Evolutionary conservation across 1,140 invertebrate species (phyloP).

Genomic region (Babylonia areolata): DNA sequence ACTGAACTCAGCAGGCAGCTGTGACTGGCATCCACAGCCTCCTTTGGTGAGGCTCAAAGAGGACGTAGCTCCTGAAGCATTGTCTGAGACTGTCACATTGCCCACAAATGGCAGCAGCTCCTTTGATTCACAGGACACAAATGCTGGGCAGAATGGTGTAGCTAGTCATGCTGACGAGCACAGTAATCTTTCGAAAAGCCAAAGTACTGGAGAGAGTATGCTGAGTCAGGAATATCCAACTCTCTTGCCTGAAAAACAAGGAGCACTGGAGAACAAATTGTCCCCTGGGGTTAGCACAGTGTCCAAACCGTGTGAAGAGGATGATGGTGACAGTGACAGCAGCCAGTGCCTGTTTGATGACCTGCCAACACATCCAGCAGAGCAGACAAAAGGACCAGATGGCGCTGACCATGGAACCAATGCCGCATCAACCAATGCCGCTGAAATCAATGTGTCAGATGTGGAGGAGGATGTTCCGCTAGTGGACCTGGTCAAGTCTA

Average conservation of each 20-base stretch:
- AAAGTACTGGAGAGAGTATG: not conserved
- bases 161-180: not conserved
- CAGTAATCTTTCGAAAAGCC: not conserved
- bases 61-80: too few relatives aligned
- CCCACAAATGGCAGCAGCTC: not conserved
- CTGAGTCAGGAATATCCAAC: not conserved
- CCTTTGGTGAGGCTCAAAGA: too few relatives aligned
- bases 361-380: not conserved
- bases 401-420: not conserved
- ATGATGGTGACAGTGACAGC: not conserved
- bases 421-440: not conserved
- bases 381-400: too few relatives aligned
- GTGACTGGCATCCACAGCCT: not conserved
- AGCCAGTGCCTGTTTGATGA: slow-evolving; percentile 33
- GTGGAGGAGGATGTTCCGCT: not conserved
- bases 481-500: not conserved
- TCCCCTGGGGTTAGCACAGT: not conserved
- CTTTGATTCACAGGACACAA: not conserved
- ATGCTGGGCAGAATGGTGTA: not conserved
- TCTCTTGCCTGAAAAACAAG: not conserved
- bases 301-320: not conserved
- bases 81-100: not conserved
- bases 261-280: not conserved
- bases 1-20: not conserved
- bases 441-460: not conserved